phyloP scores from a whole-genome alignment of 2,888 invertebrate genomes.

The Drosophila mettleri region DNA sequence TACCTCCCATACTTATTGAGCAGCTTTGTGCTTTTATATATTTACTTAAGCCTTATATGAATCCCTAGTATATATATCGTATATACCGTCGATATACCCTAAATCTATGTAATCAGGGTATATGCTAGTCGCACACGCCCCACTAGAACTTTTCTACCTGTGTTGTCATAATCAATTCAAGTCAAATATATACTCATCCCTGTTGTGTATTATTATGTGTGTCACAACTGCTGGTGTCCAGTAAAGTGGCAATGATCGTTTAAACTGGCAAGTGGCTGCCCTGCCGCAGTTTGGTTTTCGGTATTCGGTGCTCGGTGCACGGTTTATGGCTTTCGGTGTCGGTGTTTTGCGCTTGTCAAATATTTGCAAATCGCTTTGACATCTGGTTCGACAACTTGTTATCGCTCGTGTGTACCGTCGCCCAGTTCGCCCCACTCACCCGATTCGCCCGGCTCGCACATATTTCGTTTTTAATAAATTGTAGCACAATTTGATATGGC shows the following conservation, averaged over 20 bases:
- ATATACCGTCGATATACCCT: too few relatives aligned
- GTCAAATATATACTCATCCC: not conserved
- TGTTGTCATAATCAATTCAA: not conserved
- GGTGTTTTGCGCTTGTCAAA: slow-evolving; percentile 80
- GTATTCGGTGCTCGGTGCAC: slow-evolving; percentile 34
- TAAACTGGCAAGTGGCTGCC: slow-evolving; percentile 35
- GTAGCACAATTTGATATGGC: slow-evolving; percentile 79
- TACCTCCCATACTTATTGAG: too few relatives aligned
- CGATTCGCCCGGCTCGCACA: slow-evolving; percentile 57
- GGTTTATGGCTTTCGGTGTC: slow-evolving; percentile 51
- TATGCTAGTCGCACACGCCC: not conserved
- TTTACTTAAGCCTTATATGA: too few relatives aligned
- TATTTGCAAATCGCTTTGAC: slow-evolving; percentile 83
- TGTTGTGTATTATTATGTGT: slow-evolving; percentile 17
- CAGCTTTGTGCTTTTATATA: too few relatives aligned
- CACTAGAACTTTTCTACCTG: not conserved
- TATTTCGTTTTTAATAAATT: slow-evolving; percentile 81
- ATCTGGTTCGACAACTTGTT: slow-evolving; percentile 81
- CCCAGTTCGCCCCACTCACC: slow-evolving; percentile 24
- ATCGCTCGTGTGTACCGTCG: slow-evolving; percentile 59
- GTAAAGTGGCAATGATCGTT: slow-evolving; percentile 39
- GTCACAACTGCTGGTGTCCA: slow-evolving; percentile 21
- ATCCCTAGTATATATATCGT: too few relatives aligned
- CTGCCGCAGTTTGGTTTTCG: slow-evolving; percentile 35
- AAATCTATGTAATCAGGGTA: not conserved